Conservation (phyloP, 2,113 vertebrate genomes). For the Jacana jacana region DNA sequence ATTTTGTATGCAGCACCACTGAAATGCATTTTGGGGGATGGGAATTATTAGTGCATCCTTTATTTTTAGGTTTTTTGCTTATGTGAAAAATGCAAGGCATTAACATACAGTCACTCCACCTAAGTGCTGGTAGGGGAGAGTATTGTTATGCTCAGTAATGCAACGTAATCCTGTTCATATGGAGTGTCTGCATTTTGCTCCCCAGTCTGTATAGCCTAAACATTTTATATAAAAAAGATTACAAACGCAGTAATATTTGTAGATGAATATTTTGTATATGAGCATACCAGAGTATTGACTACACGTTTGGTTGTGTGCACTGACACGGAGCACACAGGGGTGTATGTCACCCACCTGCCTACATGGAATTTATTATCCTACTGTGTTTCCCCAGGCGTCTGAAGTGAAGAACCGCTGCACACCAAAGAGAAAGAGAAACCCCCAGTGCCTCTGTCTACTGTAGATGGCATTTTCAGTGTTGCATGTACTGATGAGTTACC, state of each 20-base stretch:
- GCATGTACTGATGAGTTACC: background rate
- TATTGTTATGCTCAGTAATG: slow-evolving; percentile 68
- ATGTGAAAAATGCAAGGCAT: slow-evolving; percentile 70
- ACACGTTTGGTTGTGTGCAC: slow-evolving; percentile 20
- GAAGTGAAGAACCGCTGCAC: background rate
- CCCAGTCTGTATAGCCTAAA: slow-evolving; percentile 73
- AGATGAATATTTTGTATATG: slow-evolving; percentile 65
- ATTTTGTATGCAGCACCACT: slow-evolving; percentile 75
- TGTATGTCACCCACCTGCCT: background rate
- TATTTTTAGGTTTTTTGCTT: slow-evolving; percentile 54
- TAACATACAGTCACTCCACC: slow-evolving; percentile 66
- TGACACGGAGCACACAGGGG: slow-evolving; percentile 13
- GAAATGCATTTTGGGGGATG: slow-evolving; percentile 63
- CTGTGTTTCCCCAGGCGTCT: background rate
- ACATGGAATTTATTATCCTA: background rate
- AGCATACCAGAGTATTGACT: slow-evolving; percentile 43
- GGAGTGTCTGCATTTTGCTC: slow-evolving; percentile 53
- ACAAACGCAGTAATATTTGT: slow-evolving; percentile 77
- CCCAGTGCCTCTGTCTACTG: background rate
- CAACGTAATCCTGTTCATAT: slow-evolving; percentile 67
- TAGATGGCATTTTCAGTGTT: background rate
- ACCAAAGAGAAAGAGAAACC: background rate
- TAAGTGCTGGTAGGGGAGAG: slow-evolving; percentile 70
- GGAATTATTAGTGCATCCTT: slow-evolving; percentile 68
- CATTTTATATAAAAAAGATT: slow-evolving; percentile 77